phyloP scores from a whole-genome alignment of 2,888 invertebrate genomes.

The Drosophila prostipennis region DNA sequence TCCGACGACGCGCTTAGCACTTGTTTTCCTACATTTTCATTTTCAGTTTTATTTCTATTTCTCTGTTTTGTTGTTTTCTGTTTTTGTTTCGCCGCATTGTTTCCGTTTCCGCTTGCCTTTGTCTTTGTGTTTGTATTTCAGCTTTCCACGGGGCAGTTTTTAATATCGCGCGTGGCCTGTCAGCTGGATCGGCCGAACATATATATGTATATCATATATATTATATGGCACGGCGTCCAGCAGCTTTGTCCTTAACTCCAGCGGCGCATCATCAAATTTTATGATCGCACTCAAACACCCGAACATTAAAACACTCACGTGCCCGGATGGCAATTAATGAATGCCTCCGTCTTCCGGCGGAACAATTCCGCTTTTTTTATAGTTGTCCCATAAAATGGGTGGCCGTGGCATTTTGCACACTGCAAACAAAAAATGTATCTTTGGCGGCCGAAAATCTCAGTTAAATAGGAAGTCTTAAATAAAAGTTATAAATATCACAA shows the following conservation, averaged over 20 bases:
- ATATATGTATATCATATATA: neutral
- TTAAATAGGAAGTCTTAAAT: no score
- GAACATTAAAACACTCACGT: constrained; percentile 54
- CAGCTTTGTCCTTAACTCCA: constrained; percentile 2
- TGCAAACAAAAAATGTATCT: neutral
- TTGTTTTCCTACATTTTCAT: constrained; percentile 6
- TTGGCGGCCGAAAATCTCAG: no score
- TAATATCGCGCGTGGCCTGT: constrained; percentile 50
- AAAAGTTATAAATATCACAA: no score
- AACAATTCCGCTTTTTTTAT: constrained; percentile 39
- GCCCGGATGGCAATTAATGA: constrained; percentile 64
- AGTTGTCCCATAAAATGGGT: constrained; percentile 32
- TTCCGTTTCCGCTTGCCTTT: constrained; percentile 30
- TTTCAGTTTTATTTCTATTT: constrained; percentile 3
- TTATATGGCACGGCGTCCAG: constrained; percentile 5
- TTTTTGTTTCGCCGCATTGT: constrained; percentile 18
- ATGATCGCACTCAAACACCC: constrained; percentile 67
- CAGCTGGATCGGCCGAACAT: constrained; percentile 18
- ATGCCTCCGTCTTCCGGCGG: constrained; percentile 4
- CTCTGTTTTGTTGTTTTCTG: no score
- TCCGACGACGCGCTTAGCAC: constrained; percentile 16
- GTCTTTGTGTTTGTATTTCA: constrained; percentile 6
- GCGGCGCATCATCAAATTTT: constrained; percentile 63
- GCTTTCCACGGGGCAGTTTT: constrained; percentile 48
- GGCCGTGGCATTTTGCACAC: neutral